Evolutionary conservation across 1,140 invertebrate species (phyloP), one percentile per base, ranked within the genome.

Genomic region (Ooceraea biroi): DNA sequence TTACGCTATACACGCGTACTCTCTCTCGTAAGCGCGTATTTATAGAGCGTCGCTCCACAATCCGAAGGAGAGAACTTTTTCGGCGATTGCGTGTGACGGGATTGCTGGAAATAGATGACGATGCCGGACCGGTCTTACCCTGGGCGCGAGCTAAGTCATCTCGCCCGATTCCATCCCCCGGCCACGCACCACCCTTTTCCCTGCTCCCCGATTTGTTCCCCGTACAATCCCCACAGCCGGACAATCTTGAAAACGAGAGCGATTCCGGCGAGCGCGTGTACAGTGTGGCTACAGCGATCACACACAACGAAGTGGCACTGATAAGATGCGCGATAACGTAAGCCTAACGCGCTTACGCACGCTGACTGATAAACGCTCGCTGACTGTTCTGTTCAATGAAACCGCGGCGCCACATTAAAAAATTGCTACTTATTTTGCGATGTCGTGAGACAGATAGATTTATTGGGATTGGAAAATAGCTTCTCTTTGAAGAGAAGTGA

Each of bases 11-110:
- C 57, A 78, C 36, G 36, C 36, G 36, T 36, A 3, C 36, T 36
- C 36, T 36, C 55, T 58, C 17, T 69, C 85, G 90, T 91, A 91
- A 91, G 77, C 61, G 85, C 12, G 77, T 89, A 88, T 89, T 89
- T 89, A 89, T 89, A 88, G 88, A 82, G 46, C 25, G 48, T 61
- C 58, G 55, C 68, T 65, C 30, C 30, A 60, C 30, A 57, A 80
- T 41, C 52, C 74, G 68, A 72, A 65, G 83, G 76, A 86, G 80
- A 83, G 69, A 78, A 86, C 66, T 89, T 90, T 90, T 89, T 89
- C 78, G 85, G 74, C 55, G 68, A 30, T 46, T 44, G 46, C 44
- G 58, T 36, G 69, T 90, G 88, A 90, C 87, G 88, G 72, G 71
- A 89, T 85, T 87, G 87, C 87, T 89, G 78, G 73, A 87, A 90